Evolutionary conservation across 2,113 vertebrate genomes (phyloP), one percentile per base, ranked within the genome.

Genomic region (Pteronura brasiliensis): DNA sequence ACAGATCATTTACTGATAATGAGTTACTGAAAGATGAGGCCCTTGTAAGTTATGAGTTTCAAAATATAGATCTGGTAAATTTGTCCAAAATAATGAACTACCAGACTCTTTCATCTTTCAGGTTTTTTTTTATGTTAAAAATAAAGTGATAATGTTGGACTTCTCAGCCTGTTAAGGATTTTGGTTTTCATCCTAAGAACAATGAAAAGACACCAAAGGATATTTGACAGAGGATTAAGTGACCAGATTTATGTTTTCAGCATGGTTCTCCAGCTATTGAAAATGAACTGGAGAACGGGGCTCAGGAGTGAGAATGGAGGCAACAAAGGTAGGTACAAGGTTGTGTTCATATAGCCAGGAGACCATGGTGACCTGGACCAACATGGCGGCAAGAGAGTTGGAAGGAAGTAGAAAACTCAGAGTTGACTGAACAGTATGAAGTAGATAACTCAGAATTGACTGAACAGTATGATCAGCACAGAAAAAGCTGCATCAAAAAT

Each of bases 1-100:
- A 96, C 74, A 57, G 31, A 72, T 92, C 44, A 82, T 72, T 81
- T 86, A 79, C 72, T 69, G 77, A 94, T 82, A 27, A 87, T 91
- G 52, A 55, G 47, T 74, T 91, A 74, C 20, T 72, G 39, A 94
- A 96, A 61, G 71, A 83, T 61, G 86, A 52, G 34, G 25, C 10
- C 29, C 69, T 18, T 52, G 18, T 3, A 82, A 23, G n/a, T 61
- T 36, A 72, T 29, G n/a, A 76, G 34, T 83, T 88, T 92, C 15
- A 67, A 86, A 93, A 79, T 31, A 44, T 31, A 90, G 34, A 29
- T 87, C 65, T 87, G 72, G 52, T 42, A 34, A 93, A 90, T 76
- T 65, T n/a, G 11, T 65, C 74, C 59, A 14, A 92, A 94, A 92
- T 80, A 79, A 67, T 80, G 36, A 85, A 82, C 57, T 17, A 1